Evolutionary conservation across 2,113 vertebrate genomes (phyloP).

Genomic region (Cephalopterus ornatus): DNA sequence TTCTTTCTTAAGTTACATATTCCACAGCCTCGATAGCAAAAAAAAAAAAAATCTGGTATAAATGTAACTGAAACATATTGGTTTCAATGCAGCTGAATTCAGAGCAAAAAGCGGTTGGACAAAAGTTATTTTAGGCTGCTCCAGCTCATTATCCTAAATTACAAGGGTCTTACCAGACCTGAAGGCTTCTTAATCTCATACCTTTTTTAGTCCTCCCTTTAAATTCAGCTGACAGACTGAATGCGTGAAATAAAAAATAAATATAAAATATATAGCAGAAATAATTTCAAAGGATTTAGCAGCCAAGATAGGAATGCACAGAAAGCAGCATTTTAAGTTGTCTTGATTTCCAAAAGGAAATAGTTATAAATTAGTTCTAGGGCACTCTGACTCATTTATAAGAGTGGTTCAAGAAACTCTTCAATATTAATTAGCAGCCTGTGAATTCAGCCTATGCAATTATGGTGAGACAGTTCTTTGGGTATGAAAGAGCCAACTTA

Average conservation of each 20-base stretch:
- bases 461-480: slow-evolving; percentile 72
- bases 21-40: neutral
- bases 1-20: neutral
- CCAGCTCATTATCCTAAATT: neutral
- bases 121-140: slow-evolving; percentile 5
- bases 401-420: slow-evolving; percentile 65
- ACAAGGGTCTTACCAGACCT: neutral
- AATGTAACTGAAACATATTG: neutral
- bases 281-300: slow-evolving; percentile 32
- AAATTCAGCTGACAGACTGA: neutral
- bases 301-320: neutral
- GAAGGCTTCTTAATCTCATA: neutral
- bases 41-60: neutral
- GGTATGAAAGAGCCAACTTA: slow-evolving; percentile 79
- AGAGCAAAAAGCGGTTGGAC: neutral
- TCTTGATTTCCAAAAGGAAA: slow-evolving; percentile 67
- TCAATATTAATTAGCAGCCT: slow-evolving; percentile 79
- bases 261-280: neutral
- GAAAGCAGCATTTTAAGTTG: slow-evolving; percentile 63
- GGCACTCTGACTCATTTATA: slow-evolving; percentile 56
- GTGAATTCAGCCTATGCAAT: slow-evolving; percentile 72
- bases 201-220: neutral
- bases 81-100: neutral
- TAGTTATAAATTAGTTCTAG: slow-evolving; percentile 63
- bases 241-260: slow-evolving; percentile 27